Conservation (phyloP, 2,797 vertebrate species). For the Nasua narica region DNA sequence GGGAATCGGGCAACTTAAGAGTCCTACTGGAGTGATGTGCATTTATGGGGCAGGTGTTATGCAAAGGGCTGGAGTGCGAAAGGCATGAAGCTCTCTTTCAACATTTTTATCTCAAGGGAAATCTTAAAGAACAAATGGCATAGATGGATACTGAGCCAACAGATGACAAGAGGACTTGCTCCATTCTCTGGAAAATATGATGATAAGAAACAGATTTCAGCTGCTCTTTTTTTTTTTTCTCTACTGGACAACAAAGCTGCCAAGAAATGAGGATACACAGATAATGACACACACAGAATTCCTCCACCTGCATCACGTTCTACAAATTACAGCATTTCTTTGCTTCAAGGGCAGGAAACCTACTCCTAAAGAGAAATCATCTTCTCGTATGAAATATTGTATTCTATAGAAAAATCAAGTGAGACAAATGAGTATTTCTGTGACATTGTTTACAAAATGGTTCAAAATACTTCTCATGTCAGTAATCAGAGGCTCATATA, state of each 20-base stretch:
- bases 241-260: conserved; percentile 77
- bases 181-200: conserved; percentile 79
- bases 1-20: conserved; percentile 47
- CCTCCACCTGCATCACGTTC: conserved; percentile 75
- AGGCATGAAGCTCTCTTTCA: conserved; percentile 82
- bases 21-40: conserved; percentile 24
- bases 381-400: conserved; percentile 1
- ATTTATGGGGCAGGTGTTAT: conserved; percentile 76
- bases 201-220: conserved; percentile 86
- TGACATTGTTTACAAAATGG: neutral
- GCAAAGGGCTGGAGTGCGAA: conserved; percentile 59
- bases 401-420: neutral
- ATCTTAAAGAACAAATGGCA: conserved; percentile 61
- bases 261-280: conserved; percentile 82
- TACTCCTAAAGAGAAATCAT: conserved; percentile 39
- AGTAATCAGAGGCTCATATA: neutral
- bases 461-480: neutral
- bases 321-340: conserved; percentile 50
- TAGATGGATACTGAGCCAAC: conserved; percentile 71
- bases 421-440: neutral
- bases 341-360: conserved; percentile 60
- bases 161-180: conserved; percentile 75
- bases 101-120: conserved; percentile 77
- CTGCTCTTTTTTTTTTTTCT: conserved; percentile 79
- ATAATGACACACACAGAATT: conserved; percentile 73